Conservation (phyloP, 2,888 invertebrate genomes). For the Coenonympha glycerion region DNA sequence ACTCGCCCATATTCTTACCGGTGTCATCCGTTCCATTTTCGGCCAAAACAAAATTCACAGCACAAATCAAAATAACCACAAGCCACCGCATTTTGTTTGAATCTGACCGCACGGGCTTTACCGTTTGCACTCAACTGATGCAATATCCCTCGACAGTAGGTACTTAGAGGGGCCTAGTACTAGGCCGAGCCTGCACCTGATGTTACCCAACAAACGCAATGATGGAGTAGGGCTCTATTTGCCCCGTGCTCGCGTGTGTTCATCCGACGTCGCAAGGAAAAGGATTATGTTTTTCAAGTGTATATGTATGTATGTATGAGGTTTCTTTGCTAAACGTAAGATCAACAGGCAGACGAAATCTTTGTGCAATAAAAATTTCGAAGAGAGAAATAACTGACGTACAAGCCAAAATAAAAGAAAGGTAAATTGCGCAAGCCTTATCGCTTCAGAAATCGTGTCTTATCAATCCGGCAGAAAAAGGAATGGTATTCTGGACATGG, state of each 20-base stretch:
- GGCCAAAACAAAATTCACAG: slow-evolving; percentile 24
- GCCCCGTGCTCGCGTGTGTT: background rate
- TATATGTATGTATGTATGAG: background rate
- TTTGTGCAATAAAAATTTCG: too few relatives aligned
- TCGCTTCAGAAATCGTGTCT: too few relatives aligned
- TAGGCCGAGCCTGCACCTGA: background rate
- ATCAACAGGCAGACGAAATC: too few relatives aligned
- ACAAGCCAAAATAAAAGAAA: too few relatives aligned
- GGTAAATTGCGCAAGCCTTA: too few relatives aligned
- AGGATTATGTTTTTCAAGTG: background rate
- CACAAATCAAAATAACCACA: slow-evolving; percentile 27
- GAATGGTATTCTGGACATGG: too few relatives aligned
- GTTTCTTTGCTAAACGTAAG: background rate
- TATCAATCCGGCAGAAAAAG: too few relatives aligned
- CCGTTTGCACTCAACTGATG: slow-evolving; percentile 8
- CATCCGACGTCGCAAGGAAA: background rate
- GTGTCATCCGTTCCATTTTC: slow-evolving; percentile 22
- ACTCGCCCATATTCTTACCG: slow-evolving; percentile 10
- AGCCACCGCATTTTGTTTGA: slow-evolving; percentile 31
- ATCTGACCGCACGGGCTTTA: slow-evolving; percentile 13
- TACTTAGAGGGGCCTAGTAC: slow-evolving; percentile 13
- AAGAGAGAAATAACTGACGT: too few relatives aligned
- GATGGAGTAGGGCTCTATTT: background rate
- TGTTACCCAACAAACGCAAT: background rate
- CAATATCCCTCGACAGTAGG: slow-evolving; percentile 11